A percentile compares a stretch with the other conserved stretches of the same genome.
Evolutionary conservation across 2,888 invertebrate genomes (phyloP).

Genomic region (Nomada hirtipes): DNA sequence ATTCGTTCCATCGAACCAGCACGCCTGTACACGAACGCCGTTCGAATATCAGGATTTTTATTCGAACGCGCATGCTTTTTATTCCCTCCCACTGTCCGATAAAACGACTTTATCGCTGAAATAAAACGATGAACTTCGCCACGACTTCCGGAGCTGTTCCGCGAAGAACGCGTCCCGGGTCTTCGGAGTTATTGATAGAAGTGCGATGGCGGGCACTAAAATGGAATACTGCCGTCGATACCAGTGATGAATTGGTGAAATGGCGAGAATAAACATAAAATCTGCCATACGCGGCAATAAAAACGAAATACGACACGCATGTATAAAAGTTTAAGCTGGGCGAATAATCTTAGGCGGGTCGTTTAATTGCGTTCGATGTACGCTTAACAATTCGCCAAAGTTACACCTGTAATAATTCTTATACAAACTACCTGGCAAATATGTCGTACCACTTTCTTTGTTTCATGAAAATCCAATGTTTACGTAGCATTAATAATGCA

Average conservation of each 20-base stretch:
- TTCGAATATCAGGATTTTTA: slow-evolving; percentile 33
- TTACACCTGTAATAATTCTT: too few species aligned
- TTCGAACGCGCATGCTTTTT: slow-evolving; percentile 28
- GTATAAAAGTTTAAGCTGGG: too few species aligned
- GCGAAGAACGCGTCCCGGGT: not conserved
- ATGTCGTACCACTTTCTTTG: too few species aligned
- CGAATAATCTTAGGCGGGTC: too few species aligned
- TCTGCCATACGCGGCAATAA: too few species aligned
- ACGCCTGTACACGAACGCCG: not conserved
- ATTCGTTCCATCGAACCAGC: slow-evolving; percentile 3
- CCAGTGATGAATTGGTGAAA: not conserved
- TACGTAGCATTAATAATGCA: too few species aligned
- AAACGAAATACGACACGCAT: too few species aligned
- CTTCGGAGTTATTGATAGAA: slow-evolving; percentile 2
- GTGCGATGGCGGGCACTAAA: not conserved
- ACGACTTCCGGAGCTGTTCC: slow-evolving; percentile 11
- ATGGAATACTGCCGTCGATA: not conserved
- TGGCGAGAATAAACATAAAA: too few species aligned
- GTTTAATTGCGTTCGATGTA: too few species aligned
- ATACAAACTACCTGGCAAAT: too few species aligned
- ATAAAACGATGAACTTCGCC: slow-evolving; percentile 52
- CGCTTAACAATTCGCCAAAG: too few species aligned
- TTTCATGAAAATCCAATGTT: too few species aligned
- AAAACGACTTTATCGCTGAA: slow-evolving; percentile 64
- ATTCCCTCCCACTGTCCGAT: slow-evolving; percentile 24